A percentile compares a stretch with the other conserved stretches of the same genome.
phyloP scores from a whole-genome alignment of 2,888 invertebrate species.

The Epinotia ramella region DNA sequence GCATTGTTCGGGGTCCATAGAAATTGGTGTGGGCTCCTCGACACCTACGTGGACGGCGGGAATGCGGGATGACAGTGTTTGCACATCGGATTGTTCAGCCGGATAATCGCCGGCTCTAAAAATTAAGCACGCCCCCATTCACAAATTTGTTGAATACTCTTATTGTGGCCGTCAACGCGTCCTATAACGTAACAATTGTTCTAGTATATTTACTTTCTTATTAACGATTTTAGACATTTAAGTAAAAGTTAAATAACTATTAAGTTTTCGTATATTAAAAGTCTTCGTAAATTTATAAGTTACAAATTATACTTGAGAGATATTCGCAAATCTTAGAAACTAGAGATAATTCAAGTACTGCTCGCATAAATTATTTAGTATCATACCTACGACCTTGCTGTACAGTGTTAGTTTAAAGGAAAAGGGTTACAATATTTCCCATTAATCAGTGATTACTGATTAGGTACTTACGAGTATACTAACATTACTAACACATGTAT shows the following conservation, averaged over 20 bases:
- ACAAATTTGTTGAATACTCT: slow-evolving; percentile 54
- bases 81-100: slow-evolving; percentile 71
- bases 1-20: slow-evolving; percentile 73
- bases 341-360: no score
- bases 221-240: not conserved
- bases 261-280: not conserved
- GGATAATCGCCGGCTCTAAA: slow-evolving; percentile 71
- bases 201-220: slow-evolving; percentile 8
- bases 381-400: no score
- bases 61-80: slow-evolving; percentile 73
- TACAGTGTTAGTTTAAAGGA: no score
- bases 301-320: no score
- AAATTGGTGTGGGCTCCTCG: slow-evolving; percentile 80
- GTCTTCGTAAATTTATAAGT: not conserved
- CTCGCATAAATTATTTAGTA: no score
- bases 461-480: no score
- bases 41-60: slow-evolving; percentile 69
- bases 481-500: no score
- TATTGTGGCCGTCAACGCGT: slow-evolving; percentile 48
- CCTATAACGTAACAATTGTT: slow-evolving; percentile 52
- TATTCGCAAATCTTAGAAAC: no score
- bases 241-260: slow-evolving; percentile 48
- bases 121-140: slow-evolving; percentile 77
- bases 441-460: no score
- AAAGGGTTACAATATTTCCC: no score